Percentiles rank a stretch among this genome's conserved stretches.
Conservation (phyloP, 2,113 vertebrate species). For the Cacatua alba region DNA sequence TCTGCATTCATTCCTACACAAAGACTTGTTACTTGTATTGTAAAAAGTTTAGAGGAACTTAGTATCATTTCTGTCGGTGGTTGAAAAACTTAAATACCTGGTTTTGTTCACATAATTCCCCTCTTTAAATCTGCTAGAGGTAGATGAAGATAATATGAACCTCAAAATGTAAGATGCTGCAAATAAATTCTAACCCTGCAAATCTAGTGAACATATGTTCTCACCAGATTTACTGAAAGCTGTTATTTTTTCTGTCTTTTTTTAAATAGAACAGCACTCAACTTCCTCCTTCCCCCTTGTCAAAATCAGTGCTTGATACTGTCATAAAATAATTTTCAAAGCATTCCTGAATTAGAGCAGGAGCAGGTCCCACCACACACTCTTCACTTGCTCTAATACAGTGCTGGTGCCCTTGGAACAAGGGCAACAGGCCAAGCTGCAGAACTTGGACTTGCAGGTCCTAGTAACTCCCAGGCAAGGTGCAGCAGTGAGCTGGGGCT, state of each 20-base stretch:
- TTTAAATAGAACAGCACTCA: conserved; percentile 8
- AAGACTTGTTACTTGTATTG: neutral
- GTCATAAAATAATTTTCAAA: neutral
- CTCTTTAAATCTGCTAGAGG: conserved; percentile 34
- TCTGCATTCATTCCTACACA: neutral
- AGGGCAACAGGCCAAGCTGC: neutral
- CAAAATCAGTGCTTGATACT: neutral
- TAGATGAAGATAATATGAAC: conserved; percentile 21
- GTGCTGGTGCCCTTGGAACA: neutral
- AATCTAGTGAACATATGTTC: conserved; percentile 20
- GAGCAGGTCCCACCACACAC: neutral
- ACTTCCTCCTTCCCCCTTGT: neutral
- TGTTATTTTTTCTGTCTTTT: conserved; percentile 28
- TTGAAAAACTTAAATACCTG: neutral
- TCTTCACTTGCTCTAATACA: neutral
- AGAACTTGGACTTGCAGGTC: neutral
- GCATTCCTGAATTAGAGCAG: neutral
- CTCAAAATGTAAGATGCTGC: neutral
- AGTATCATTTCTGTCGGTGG: neutral
- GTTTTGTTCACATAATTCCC: neutral
- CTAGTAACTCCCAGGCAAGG: neutral
- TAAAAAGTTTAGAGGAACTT: neutral
- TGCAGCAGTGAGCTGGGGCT: neutral
- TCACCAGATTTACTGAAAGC: conserved; percentile 13
- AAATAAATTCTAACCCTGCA: conserved; percentile 13